Base-by-base conservation (phyloP, 2,113 vertebrate genomes). In the Orcinus orca region DNA sequence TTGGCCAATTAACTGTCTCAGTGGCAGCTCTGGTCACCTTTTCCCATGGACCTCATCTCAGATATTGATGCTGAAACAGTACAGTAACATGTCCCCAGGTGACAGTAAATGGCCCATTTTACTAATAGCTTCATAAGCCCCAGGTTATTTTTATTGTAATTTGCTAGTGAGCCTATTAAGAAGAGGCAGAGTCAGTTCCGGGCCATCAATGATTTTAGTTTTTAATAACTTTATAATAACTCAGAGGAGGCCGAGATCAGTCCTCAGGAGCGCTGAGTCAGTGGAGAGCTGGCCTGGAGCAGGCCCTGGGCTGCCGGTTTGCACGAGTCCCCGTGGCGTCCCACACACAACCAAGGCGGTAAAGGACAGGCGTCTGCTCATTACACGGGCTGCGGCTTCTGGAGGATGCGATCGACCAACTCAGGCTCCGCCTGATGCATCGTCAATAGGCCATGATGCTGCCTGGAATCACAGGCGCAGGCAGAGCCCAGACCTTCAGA, bases 341-440 rank as follows among this genome's bases (percentile, higher is more conserved):
- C 44, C 36, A 4, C 36, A 23, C 6, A 3, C 15, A 17, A 81
- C 14, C 21, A 2, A 8, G 31, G 60, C 1, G 0, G 26, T 1
- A 36, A 65, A 29, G 12, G 1, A 53, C 36, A 53, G 76, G 25
- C 18, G 7, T 47, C 58, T 41, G 50, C 53, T 31, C 11, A 33
- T 3, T 8, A 2, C 23, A 7, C 20, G 23, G 25, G 18, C 31
- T 1, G 25, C 3, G 6, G 47, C 77, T 26, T 5, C 67, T 38
- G 10, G 23, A 53, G 62, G 29, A 50, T 6, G 18, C 0, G 0
- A 8, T 33, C 0, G 7, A 29, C 71, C 33, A 4, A 0, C 26
- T 12, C 15, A 13, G 7, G 33, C 77, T 31, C 29, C 31, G 4
- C 5, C 0, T 38, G 82, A 63, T 5, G 6, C 31, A 0, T 9